A percentile compares a stretch with the other conserved stretches of the same genome.
phyloP scores from a whole-genome alignment of 2,888 invertebrate species.

The Agonum fuliginosum region DNA sequence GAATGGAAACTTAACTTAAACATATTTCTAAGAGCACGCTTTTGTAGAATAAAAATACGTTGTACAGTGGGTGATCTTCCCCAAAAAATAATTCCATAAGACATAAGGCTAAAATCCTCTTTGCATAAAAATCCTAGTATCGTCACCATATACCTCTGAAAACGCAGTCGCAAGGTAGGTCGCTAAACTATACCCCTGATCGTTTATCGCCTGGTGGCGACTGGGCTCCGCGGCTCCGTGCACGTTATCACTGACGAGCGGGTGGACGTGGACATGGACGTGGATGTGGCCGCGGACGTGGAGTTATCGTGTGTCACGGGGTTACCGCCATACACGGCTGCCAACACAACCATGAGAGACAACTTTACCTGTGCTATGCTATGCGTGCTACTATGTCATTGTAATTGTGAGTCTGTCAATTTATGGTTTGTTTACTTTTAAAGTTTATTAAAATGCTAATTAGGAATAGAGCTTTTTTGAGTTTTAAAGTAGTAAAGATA shows the following conservation, averaged over 20 bases:
- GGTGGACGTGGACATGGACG: neutral
- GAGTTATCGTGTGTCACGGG: conserved; percentile 24
- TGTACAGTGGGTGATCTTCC: too few species aligned
- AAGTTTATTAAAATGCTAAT: neutral
- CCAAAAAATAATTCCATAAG: too few species aligned
- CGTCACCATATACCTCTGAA: neutral
- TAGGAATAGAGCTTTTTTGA: too few species aligned
- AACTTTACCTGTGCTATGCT: neutral
- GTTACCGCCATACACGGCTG: neutral
- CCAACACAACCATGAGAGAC: conserved; percentile 10
- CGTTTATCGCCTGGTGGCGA: neutral
- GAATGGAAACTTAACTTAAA: too few species aligned
- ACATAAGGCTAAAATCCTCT: too few species aligned
- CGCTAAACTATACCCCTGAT: conserved; percentile 3
- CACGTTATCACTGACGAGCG: conserved; percentile 10
- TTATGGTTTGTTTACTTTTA: neutral
- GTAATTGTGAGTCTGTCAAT: neutral
- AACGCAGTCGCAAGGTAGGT: neutral
- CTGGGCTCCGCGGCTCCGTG: conserved; percentile 4
- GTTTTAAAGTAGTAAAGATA: too few species aligned
- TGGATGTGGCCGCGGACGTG: neutral
- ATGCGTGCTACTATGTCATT: neutral
- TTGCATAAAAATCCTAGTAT: too few species aligned
- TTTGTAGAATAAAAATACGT: too few species aligned
- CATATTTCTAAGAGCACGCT: too few species aligned